Percentiles rank a stretch among this genome's conserved stretches.
These are phyloP conservation scores for Coreius guichenoti DNA, from an alignment of 2,797 vertebrate species.

Conservation along the genomic window DNA sequence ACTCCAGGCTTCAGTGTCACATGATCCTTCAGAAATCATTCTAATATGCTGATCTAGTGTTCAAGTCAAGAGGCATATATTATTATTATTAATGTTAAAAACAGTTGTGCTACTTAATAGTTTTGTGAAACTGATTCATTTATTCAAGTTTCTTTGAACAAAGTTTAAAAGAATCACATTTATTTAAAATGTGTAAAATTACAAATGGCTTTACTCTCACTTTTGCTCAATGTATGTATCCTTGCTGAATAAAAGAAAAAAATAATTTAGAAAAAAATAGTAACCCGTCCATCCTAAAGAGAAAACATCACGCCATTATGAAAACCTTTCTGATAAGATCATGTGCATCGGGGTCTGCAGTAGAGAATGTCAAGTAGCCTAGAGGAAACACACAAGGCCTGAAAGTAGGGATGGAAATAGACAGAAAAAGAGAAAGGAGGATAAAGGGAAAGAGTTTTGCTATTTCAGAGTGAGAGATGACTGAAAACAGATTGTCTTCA, in stretches of 20 bases:
- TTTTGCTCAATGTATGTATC: background rate
- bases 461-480: background rate
- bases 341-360: background rate
- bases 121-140: background rate
- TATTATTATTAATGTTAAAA: background rate
- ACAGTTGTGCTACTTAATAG: background rate
- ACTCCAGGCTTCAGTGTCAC: background rate
- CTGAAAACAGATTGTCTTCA: constrained; percentile 38
- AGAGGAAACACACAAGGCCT: background rate
- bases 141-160: background rate
- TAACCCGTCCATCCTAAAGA: background rate
- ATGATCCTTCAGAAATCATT: background rate
- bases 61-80: background rate
- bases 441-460: background rate
- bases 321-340: constrained; percentile 17
- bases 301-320: constrained; percentile 6
- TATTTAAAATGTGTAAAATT: background rate
- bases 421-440: background rate
- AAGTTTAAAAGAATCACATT: background rate
- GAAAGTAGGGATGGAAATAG: background rate
- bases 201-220: background rate
- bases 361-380: background rate
- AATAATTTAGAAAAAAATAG: background rate
- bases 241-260: background rate
- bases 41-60: background rate